Evolutionary conservation across 2,113 vertebrate species (phyloP), one percentile per base, ranked within the genome.

Genomic region (Notarius quadriscutis): DNA sequence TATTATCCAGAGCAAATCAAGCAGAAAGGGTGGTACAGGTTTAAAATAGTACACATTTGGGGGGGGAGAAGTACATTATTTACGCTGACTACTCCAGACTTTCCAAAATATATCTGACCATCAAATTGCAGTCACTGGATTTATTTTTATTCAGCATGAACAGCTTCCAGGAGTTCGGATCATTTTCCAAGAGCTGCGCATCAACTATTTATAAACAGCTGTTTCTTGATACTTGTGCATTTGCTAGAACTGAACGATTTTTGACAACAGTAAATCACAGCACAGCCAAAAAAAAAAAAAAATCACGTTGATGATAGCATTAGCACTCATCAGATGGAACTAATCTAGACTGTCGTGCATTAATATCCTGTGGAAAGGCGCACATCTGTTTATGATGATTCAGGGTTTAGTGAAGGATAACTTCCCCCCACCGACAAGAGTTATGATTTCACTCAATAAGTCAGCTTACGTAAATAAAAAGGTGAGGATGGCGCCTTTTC

Each of bases 71-170:
- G 11, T 30, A 65, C 22, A 41, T 83, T 77, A 75, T 77, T 87
- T 25, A 87, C 55, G 22, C 85, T 48, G 53, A 67, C 74, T 51
- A n/a, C 11, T 48, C 2, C 55, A 75, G 69, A 72, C 30, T 85
- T 85, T 78, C 58, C 72, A 79, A 78, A 79, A 53, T 78, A 53
- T 78, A 80, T 51, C 15, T 25, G 27, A 55, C 50, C 57, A 80
- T 53, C 51, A 17, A 69, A 67, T 20, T 30, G 27, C 75, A 75
- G 69, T 79, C 48, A 8, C 53, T 79, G 41, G 1, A 53, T 80
- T 86, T n/a, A 48, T 72, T 41, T 41, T 69, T 74, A 84, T 79
- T 67, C 48, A 79, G 79, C 15, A 71, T 17, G 14, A 69, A 71
- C 30, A 0, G 30, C 30, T 71, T 34, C 69, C 72, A 27, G 34